A percentile compares a stretch with the other conserved stretches of the same genome.
phyloP scores from a whole-genome alignment of 2,113 vertebrate genomes.

The Natator depressus region DNA sequence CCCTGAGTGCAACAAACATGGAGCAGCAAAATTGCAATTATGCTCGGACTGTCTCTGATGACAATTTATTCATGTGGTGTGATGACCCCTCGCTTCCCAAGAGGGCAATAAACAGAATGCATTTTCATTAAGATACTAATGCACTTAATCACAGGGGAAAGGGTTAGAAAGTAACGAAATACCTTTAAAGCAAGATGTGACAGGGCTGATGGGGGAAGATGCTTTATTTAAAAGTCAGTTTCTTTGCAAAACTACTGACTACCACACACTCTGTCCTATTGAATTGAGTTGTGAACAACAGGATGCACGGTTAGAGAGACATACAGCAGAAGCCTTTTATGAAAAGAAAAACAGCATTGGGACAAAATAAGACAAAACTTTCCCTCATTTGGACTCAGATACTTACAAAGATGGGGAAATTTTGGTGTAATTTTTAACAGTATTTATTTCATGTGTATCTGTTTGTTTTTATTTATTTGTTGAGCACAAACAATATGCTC shows the following conservation, averaged over 20 bases:
- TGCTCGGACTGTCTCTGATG: conserved; percentile 81
- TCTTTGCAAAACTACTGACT: conserved; percentile 40
- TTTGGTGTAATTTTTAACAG: not conserved
- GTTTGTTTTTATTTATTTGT: not conserved
- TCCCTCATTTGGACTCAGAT: not conserved
- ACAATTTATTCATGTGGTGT: conserved; percentile 85
- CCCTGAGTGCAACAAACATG: conserved; percentile 73
- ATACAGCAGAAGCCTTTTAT: conserved; percentile 31
- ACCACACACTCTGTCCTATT: not conserved
- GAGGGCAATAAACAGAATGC: conserved; percentile 87
- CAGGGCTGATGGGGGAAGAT: conserved; percentile 57
- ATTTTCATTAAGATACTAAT: conserved; percentile 90
- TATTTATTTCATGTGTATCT: not conserved
- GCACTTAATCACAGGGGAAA: conserved; percentile 85
- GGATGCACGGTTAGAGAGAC: not conserved
- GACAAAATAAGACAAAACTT: not conserved
- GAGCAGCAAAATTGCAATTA: conserved; percentile 86
- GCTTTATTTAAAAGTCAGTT: conserved; percentile 71
- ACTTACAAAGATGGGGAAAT: not conserved
- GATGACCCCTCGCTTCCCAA: conserved; percentile 83
- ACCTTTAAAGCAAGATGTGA: conserved; percentile 74
- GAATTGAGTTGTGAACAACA: not conserved
- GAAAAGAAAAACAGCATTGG: not conserved
- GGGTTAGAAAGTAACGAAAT: conserved; percentile 78
- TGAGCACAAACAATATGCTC: not conserved